Evolutionary conservation across 1,140 invertebrate species (phyloP).

Genomic region (Drosophila ananassae): DNA sequence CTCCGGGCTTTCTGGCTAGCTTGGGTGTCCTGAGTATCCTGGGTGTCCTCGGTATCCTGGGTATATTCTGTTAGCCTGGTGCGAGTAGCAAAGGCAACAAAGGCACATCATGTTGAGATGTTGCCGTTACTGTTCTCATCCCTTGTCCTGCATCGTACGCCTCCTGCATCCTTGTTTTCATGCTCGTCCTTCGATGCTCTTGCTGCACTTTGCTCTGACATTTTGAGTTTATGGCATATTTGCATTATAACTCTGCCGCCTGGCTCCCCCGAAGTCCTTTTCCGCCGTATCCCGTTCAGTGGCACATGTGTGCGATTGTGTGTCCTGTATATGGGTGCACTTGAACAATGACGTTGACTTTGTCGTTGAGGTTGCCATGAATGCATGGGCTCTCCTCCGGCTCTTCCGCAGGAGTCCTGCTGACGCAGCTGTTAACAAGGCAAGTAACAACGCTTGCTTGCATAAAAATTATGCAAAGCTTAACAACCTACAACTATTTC

Average conservation of each 20-base stretch:
- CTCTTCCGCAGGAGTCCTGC: constrained; percentile 26
- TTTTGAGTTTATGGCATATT: constrained; percentile 80
- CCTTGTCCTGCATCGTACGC: constrained; percentile 1
- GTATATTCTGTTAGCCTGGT: constrained; percentile 25
- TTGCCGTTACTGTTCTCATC: constrained; percentile 50
- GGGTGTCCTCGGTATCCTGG: constrained; percentile 25
- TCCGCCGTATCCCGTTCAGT: constrained; percentile 9
- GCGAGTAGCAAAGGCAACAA: constrained; percentile 36
- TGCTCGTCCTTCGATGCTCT: constrained; percentile 39
- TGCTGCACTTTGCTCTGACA: constrained; percentile 74
- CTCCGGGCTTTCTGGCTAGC: constrained; percentile 17
- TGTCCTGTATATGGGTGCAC: constrained; percentile 49
- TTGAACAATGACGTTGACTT: constrained; percentile 70
- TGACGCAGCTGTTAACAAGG: constrained; percentile 68
- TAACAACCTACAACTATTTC: constrained; percentile 57
- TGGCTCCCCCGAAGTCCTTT: constrained; percentile 15
- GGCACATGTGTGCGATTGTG: constrained; percentile 26
- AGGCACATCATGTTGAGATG: constrained; percentile 69
- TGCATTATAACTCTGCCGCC: constrained; percentile 68
- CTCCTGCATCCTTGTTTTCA: constrained; percentile 13
- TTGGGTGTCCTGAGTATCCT: constrained; percentile 21
- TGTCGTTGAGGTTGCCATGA: constrained; percentile 57
- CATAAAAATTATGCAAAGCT: constrained; percentile 62
- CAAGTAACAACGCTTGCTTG: constrained; percentile 62
- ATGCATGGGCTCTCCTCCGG: constrained; percentile 30